These are phyloP conservation scores for Lydus trimaculatus DNA, from an alignment of 2,888 invertebrate genomes.

Conservation along the genomic window DNA sequence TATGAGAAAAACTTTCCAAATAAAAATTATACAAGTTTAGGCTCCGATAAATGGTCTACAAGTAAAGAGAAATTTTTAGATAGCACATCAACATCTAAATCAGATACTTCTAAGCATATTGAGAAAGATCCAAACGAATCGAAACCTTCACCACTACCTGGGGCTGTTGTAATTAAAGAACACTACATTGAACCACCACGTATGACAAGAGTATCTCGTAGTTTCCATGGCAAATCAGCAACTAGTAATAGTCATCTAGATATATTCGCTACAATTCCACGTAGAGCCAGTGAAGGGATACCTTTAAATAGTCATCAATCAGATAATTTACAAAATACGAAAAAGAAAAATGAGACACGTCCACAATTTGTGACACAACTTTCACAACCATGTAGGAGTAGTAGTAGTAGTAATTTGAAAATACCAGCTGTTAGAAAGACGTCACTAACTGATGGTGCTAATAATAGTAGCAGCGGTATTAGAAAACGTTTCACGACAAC, in stretches of 20 bases:
- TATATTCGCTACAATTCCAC: constrained; percentile 39
- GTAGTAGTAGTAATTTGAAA: constrained; percentile 26
- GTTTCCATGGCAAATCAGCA: constrained; percentile 58
- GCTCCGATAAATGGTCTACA: constrained; percentile 53
- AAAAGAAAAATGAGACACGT: constrained; percentile 36
- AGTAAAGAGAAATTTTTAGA: constrained; percentile 56
- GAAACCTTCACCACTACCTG: constrained; percentile 46
- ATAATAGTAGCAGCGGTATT: constrained; percentile 22
- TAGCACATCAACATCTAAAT: constrained; percentile 36
- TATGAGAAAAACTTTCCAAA: constrained; percentile 46
- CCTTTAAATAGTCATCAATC: constrained; percentile 37
- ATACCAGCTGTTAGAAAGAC: constrained; percentile 41
- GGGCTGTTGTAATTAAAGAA: constrained; percentile 62
- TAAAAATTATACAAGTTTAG: constrained; percentile 41
- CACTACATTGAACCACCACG: constrained; percentile 63
- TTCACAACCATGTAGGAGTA: constrained; percentile 48
- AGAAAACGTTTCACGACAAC: constrained; percentile 57
- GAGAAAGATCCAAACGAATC: constrained; percentile 16
- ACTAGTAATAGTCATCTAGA: constrained; percentile 45
- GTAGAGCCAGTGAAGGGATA: constrained; percentile 54
- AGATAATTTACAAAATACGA: constrained; percentile 21
- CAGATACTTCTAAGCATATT: constrained; percentile 27
- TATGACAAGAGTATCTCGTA: constrained; percentile 61
- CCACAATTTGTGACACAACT: constrained; percentile 51
- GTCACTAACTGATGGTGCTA: constrained; percentile 39